Evolutionary conservation across 1,140 invertebrate species (phyloP), one percentile per base, ranked within the genome.

Genomic region (Antheraea mylitta): DNA sequence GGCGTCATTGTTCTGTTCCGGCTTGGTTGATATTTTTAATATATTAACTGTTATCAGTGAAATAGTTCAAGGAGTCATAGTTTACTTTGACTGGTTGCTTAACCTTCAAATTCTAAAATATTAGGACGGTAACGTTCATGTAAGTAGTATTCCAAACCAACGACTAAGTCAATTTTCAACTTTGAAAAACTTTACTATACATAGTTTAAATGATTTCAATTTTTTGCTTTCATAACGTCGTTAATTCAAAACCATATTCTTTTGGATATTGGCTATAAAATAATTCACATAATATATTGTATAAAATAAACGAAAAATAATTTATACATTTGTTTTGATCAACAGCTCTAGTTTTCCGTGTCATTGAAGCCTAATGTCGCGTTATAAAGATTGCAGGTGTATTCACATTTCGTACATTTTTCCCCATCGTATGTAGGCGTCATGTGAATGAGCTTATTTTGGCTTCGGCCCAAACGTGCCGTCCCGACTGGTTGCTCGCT

Each of bases 361-460:
- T 13, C 45, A 53, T 53, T 53, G 45, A 53, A 53, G 16, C 45
- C 16, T 6, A 53, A 53, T 10, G 16, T 53, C 60, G 2, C n/a
- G 19, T 61, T 22, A 61, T 64, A 42, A n/a, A n/a, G 60, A 19
- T 71, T 37, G 18, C 70, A 68, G 36, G 37, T 71, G 62, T 58
- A 65, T 53, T 53, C 16, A 53, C 16, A 53, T 53, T 53, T 63
- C 68, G 76, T 66, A 81, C 77, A 82, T 82, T 87, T 85, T 86
- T 83, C 69, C 70, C 69, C 73, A 67, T 66, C 58, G 68, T 37
- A 53, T 62, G 86, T 84, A 80, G 85, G 83, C 77, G 80, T 76
- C 76, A 85, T 85, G 86, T 91, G 89, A 91, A 91, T 91, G 89
- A 85, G 85, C 81, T 82, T 78, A 76, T 73, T 72, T 83, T 91